Base-by-base conservation (phyloP, 1,140 invertebrate genomes). In the Augochlora pura region DNA sequence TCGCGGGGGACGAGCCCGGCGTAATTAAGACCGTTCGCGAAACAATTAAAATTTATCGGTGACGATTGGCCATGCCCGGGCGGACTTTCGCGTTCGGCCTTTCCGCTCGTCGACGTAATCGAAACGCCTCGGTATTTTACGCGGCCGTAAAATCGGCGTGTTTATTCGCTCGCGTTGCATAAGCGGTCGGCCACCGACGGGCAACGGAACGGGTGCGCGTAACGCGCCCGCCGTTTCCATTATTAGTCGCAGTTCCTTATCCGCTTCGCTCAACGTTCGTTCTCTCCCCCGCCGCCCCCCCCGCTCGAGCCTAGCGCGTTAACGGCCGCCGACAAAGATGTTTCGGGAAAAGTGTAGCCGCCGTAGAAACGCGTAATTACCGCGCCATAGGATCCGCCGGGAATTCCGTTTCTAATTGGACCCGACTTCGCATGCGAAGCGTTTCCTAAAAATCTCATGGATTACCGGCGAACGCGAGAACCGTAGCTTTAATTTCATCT, bases 161-260 rank as follows among this genome's bases (percentile, higher is more conserved):
- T 90, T 90, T 90, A 88, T 91, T 82, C 83, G 80, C 75, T 82
- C 83, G 80, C 75, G 83, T 90, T 88, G 86, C 85, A 85, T 86
- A 88, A 90, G 84, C 74, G 87, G 82, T 46, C 27, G 42, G 18
- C 60, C 52, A 69, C 39, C 46, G 69, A 32, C 52, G 49, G 49
- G 14, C 63, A 69, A 77, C 10, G 2, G 10, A 2, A 3, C 60
- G 57, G 38, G 27, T 16, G 52, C 77, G 49, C 60, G 71, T 73
- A 39, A 63, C 64, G 14, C 42, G 42, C 42, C 14, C 42, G 32
- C 57, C 46, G 75, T 39, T 38, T 32, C 78, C 52, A 39, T 62
- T 70, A 81, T 85, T 82, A 82, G 75, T 86, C 75, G 78, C 72
- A 63, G 62, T 57, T 82, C 63, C 65, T 85, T 39, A 46, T 46